Base-by-base conservation (phyloP, 2,797 vertebrate genomes). In the Epinephelus coioides region DNA sequence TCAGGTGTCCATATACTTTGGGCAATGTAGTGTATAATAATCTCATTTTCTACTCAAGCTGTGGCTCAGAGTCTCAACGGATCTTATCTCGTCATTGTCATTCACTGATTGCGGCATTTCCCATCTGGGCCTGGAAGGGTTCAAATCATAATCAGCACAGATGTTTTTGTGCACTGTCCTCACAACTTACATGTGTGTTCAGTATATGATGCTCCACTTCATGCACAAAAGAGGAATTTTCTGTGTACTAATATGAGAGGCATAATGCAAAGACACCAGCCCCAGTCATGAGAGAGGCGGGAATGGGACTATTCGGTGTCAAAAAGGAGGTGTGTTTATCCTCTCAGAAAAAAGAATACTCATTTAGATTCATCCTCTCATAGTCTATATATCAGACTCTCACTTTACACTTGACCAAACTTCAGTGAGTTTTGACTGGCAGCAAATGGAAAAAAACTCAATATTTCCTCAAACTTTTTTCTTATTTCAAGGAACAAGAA, bases 201-300 rank as follows among this genome's bases (percentile, higher is more conserved):
- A 40, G 27, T 27, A 15, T n/a, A 17, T 6, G 19, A 38, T 18
- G 30, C 49, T 56, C 25, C 27, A 40, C 1, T 43, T 38, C 55
- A n/a, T 50, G 34, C 68, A 44, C 69, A 59, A 46, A 54, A 27
- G 54, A 38, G 27, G 5, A 51, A 49, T 19, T 49, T 3, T 46
- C 14, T 60, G 17, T 60, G 27, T 43, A 38, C 53, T 43, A 5
- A 30, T 34, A 34, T 34, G 0, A 63, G 54, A 10, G 69, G 64
- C 61, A 73, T 69, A 74, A 74, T 78, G 44, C 55, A 79, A 66
- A 73, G 25, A 61, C 64, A 60, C 40, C 55, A 73, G 34, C 34
- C 7, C 27, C 56, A 76, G n/a, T 44, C 54, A 23, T 44, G 40
- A 17, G 15, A 54, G 38, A 23, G 30, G 21, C 1, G 18, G 30